phyloP scores from a whole-genome alignment of 2,113 vertebrate species.

The Prunella fulvescens region DNA sequence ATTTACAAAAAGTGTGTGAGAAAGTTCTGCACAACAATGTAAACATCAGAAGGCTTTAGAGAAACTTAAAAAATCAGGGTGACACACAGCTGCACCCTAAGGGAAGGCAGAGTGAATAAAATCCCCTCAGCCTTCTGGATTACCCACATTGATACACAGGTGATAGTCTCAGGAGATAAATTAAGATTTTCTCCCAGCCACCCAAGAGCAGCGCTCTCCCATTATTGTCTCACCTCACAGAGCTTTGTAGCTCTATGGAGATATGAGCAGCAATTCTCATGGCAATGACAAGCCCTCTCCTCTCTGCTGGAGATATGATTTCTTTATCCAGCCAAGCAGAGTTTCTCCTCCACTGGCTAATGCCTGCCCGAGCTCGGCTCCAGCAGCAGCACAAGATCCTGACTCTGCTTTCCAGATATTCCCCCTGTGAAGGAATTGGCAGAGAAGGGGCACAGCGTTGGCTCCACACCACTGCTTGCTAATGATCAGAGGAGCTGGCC shows the following conservation, averaged over 20 bases:
- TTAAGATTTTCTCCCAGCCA: neutral
- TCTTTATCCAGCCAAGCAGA: neutral
- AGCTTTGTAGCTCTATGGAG: neutral
- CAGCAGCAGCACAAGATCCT: neutral
- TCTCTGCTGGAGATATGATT: neutral
- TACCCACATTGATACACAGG: neutral
- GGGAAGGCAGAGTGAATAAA: slow-evolving; percentile 42
- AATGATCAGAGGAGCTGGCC: slow-evolving; percentile 20
- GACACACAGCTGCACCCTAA: slow-evolving; percentile 22
- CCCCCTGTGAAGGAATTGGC: slow-evolving; percentile 8
- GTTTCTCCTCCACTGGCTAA: neutral
- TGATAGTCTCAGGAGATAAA: neutral
- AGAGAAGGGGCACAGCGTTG: neutral
- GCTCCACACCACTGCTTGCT: slow-evolving; percentile 31
- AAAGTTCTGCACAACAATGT: too few species aligned
- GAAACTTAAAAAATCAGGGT: too few species aligned
- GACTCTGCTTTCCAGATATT: neutral
- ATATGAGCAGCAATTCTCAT: neutral
- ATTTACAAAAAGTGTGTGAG: too few species aligned
- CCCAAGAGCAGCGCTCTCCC: neutral
- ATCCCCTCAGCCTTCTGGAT: neutral
- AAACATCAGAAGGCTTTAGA: too few species aligned
- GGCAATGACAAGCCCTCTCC: neutral
- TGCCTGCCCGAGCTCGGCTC: neutral
- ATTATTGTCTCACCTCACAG: neutral